Percentiles rank a stretch among this genome's conserved stretches.
Conservation (phyloP, 2,797 vertebrate species). For the Urosaurus nigricauda region DNA sequence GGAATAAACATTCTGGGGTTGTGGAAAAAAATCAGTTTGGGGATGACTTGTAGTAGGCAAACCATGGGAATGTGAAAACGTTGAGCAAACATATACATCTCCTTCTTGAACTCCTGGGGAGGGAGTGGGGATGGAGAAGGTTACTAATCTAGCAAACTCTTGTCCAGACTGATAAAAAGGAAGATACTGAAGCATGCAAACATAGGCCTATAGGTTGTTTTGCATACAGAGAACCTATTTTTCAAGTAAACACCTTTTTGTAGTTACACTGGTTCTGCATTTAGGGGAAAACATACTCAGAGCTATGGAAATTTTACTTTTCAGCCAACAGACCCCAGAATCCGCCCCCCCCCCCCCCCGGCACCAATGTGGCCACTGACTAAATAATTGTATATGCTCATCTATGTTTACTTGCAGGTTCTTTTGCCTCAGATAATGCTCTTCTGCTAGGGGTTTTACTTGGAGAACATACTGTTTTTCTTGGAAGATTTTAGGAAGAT, state of each 20-base stretch:
- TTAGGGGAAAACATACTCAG: not conserved
- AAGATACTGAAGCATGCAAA: not conserved
- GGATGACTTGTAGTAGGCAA: not conserved
- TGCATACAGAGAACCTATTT: not conserved
- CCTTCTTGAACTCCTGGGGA: not conserved
- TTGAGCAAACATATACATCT: not conserved
- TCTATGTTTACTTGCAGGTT: not conserved
- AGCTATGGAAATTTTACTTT: too few relatives aligned
- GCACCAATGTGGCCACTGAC: too few relatives aligned
- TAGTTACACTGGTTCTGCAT: not conserved
- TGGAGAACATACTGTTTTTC: not conserved
- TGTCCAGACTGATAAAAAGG: not conserved
- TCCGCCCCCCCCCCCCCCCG: too few relatives aligned
- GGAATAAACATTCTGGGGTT: not conserved
- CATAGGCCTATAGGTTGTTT: not conserved
- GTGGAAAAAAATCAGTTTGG: not conserved
- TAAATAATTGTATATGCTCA: not conserved
- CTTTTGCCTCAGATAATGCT: not conserved
- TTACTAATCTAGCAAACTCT: not conserved
- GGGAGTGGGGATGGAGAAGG: fast-evolving
- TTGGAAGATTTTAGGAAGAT: not conserved
- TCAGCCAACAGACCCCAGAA: too few relatives aligned
- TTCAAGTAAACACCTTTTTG: not conserved
- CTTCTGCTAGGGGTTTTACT: not conserved
- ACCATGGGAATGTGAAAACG: not conserved